A percentile compares a stretch with the other conserved stretches of the same genome.
phyloP scores from a whole-genome alignment of 1,140 invertebrate genomes.

The Triops cancriformis region DNA sequence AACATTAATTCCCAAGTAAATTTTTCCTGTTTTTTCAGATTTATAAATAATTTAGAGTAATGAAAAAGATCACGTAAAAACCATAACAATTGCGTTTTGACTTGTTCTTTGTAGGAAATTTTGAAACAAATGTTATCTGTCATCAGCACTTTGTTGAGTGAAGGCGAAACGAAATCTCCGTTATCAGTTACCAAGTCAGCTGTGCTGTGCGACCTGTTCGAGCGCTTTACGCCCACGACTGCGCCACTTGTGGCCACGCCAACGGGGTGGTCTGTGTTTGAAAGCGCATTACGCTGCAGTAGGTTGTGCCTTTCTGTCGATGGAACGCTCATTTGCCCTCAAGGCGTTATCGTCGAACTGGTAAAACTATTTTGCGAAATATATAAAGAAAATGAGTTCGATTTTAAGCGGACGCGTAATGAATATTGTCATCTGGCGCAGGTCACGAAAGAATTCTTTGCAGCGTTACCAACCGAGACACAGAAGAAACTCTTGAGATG shows the following conservation, averaged over 20 bases:
- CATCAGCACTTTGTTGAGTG: background rate
- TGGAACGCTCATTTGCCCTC: constrained; percentile 21
- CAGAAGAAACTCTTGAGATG: constrained; percentile 37
- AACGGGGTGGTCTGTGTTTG: constrained; percentile 15
- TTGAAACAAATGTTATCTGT: background rate
- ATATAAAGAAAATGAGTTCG: no score
- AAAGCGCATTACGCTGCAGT: constrained; percentile 14
- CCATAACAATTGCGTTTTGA: background rate
- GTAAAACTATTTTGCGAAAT: background rate
- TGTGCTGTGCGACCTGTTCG: constrained; percentile 15
- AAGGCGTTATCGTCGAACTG: constrained; percentile 22
- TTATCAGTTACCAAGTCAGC: background rate
- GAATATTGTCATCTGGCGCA: background rate
- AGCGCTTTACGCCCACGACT: constrained; percentile 18
- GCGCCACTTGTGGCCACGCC: background rate
- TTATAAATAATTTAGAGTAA: no score
- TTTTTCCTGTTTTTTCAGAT: background rate
- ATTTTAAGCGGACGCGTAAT: no score
- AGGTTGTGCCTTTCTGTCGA: constrained; percentile 8
- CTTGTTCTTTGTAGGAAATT: background rate
- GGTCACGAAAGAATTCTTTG: constrained; percentile 38
- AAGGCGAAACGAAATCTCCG: background rate
- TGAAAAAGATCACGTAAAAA: background rate
- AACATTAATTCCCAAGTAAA: background rate
- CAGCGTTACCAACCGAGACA: constrained; percentile 32